Percentiles rank a stretch among this genome's conserved stretches.
Conservation (phyloP, 2,888 invertebrate species). For the Yponomeuta evonymella region DNA sequence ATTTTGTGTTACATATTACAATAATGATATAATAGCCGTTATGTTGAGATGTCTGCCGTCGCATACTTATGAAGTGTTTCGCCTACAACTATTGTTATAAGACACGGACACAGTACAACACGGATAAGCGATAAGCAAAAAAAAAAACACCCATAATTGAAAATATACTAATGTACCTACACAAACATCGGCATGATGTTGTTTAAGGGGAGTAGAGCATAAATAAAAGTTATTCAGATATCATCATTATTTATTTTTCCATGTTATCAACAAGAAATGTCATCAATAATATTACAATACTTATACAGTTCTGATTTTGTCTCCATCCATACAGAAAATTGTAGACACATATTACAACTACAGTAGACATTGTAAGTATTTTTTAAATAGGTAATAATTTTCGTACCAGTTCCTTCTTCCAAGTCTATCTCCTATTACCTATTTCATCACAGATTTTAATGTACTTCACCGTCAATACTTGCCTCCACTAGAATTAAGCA, state of each 20-base stretch:
- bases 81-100: slow-evolving; percentile 26
- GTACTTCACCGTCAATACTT: slow-evolving; percentile 58
- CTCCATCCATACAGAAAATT: slow-evolving; percentile 34
- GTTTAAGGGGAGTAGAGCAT: neutral
- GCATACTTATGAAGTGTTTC: neutral
- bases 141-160: no score
- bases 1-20: no score
- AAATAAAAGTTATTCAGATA: slow-evolving; percentile 31
- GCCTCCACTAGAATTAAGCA: slow-evolving; percentile 41
- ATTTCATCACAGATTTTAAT: slow-evolving; percentile 71
- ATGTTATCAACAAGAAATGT: slow-evolving; percentile 69
- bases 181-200: neutral
- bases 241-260: slow-evolving; percentile 64
- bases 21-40: slow-evolving; percentile 3
- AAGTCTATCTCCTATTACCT: slow-evolving; percentile 47
- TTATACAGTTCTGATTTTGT: slow-evolving; percentile 58
- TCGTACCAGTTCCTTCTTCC: slow-evolving; percentile 47
- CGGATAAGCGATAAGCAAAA: no score
- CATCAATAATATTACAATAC: slow-evolving; percentile 72
- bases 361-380: slow-evolving; percentile 15
- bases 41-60: neutral
- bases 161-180: no score
- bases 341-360: slow-evolving; percentile 32
- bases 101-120: no score
- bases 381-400: slow-evolving; percentile 18